Conservation (phyloP, 1,140 invertebrate genomes). For the Ceratitis capitata region DNA sequence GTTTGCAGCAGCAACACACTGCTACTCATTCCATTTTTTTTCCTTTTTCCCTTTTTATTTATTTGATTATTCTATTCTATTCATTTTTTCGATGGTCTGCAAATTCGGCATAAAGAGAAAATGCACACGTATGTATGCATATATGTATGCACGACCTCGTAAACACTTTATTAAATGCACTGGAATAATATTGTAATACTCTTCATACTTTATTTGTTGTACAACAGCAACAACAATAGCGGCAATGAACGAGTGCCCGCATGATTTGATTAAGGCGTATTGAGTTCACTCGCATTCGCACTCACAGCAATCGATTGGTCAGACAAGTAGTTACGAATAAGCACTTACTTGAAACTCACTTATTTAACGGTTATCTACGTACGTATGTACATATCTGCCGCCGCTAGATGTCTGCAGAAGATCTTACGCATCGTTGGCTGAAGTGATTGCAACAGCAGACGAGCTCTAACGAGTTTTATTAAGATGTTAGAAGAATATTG, state of each 20-base stretch:
- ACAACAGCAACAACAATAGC: neutral
- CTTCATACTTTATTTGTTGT: conserved; percentile 30
- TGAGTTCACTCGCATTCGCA: neutral
- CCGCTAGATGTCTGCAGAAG: conserved; percentile 7
- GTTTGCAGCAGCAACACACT: neutral
- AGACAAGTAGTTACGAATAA: conserved; percentile 19
- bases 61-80: neutral
- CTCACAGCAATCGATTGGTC: conserved; percentile 9
- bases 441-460: neutral
- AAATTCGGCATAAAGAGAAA: neutral
- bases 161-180: conserved; percentile 37
- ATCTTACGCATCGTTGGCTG: conserved; percentile 12
- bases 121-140: neutral
- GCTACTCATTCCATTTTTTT: neutral
- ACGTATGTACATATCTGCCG: no score
- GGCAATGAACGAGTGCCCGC: no score
- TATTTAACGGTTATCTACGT: neutral
- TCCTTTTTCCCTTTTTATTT: neutral
- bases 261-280: conserved; percentile 23
- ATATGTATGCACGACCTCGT: neutral
- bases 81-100: neutral
- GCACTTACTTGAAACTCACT: conserved; percentile 23
- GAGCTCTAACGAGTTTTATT: neutral
- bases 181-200: conserved; percentile 38
- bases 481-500: neutral